Base-by-base conservation (phyloP, 2,888 invertebrate genomes). In the Agrenia bidenticulata region DNA sequence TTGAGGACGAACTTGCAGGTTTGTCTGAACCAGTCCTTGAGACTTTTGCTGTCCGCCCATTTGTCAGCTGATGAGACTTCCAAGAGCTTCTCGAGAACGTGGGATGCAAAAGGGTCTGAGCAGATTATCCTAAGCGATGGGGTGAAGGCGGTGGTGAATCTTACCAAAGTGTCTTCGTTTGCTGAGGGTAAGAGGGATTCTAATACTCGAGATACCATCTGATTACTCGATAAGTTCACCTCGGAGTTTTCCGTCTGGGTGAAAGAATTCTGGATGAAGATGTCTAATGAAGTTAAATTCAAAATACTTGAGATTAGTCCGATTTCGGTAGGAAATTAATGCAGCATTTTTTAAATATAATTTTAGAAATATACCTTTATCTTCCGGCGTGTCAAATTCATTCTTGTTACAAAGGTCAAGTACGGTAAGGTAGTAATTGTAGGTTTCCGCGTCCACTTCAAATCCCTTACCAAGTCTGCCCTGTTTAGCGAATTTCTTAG, bases 51-150 rank as follows among this genome's bases (percentile, higher is more conserved):
- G 78, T 65, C 76, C 70, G 79, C 80, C 72, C 79, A 81, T 7
- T 77, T 74, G 37, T 79, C 63, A 17, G 64, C 64, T 15, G 66
- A 64, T 13, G 68, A 70, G 7, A 73, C 60, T 59, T 79, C 78
- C 7, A 89, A 78, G 67, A 92, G 80, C 50, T 87, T 87, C 77
- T 93, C 88, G 0, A 92, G 77, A 1, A 93, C 88, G 77, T 91
- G 90, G 64, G 90, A 90, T 0, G 89, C 88, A 79, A 88, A 92
- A 69, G 85, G 84, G 78, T 93, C 90, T 0, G 86, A 85, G 72
- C 88, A 88, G 5, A 90, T 80, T 7, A 85, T 86, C 27, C 93
- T 83, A 27, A 92, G 79, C 54, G 87, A 86, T 0, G 86, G 83
- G 15, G 84, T 82, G 58, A 92, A 84, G 1, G 84, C 83, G 2